Base-by-base conservation (phyloP, 1,140 invertebrate species). In the Thalassaphorura encarpata region DNA sequence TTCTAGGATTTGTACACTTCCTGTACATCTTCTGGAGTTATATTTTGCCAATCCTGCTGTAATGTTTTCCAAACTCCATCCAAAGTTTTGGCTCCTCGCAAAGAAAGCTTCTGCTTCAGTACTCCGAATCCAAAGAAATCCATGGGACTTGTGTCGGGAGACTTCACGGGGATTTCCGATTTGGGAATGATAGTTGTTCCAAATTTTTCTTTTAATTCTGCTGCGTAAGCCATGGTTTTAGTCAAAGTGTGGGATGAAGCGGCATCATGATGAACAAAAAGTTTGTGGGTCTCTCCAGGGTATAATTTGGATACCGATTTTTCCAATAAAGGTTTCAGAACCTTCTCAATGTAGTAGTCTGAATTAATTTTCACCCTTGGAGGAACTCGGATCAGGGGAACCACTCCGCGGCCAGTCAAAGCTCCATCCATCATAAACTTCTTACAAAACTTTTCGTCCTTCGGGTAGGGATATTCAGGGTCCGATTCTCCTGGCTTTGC, bases 351-450 rank as follows among this genome's bases (percentile, higher is more conserved):
- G 33, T 36, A 36, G 33, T 11, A 36, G 33, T 36, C 33, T 11
- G 33, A 36, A 36, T 36, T 48, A 13, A 48, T 23, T 28, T 48
- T 48, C 8, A 48, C 46, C 18, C 26, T 48, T 21, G 13, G 13
- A 11, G 46, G 46, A 23, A 48, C 46, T 48, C 26, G 19, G 23
- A 48, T 11, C 13, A 48, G 26, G 6, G 46, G 46, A 26, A 48
- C 5, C 21, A 19, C 19, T 19, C 46, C 46, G 13, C 46, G 46
- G 19, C 46, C 46, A 15, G 21, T 13, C 23, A 48, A 23, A 11
- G 46, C 46, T 19, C 46, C 46, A 5, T 23, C 46, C 5, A 28
- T 24, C 46, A 48, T 48, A 23, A n/a, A 23, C 46, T 28, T 48
- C 5, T 8, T 28, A n/a, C 33, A 8, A 36, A 36, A 36, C 33